phyloP scores from a whole-genome alignment of 2,113 vertebrate genomes.

The cat (Felis catus) region DNA sequence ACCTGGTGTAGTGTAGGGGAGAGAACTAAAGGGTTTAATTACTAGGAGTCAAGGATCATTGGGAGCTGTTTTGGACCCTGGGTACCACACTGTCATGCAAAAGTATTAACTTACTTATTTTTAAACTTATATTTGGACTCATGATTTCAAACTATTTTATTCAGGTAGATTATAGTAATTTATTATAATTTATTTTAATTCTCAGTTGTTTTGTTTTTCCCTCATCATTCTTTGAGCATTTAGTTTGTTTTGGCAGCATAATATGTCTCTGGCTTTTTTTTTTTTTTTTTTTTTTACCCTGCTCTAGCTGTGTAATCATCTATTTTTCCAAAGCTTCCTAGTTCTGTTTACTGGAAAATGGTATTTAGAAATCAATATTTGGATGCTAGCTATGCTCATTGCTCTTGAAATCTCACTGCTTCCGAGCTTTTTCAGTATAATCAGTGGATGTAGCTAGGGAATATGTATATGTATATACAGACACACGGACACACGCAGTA shows the following conservation, averaged over 20 bases:
- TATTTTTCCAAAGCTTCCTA: background rate
- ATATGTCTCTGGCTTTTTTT: background rate
- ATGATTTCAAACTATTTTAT: background rate
- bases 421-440: background rate
- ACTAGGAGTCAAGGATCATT: background rate
- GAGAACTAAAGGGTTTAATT: background rate
- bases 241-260: background rate
- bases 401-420: background rate
- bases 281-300: background rate
- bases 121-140: background rate
- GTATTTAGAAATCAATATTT: background rate
- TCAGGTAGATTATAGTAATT: background rate
- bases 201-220: background rate
- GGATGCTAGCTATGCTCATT: background rate
- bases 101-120: background rate
- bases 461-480: background rate
- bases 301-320: background rate
- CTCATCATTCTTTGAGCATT: background rate
- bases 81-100: background rate
- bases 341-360: background rate
- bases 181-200: background rate
- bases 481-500: background rate
- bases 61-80: background rate
- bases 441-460: background rate
- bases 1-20: background rate